Conservation (phyloP, 2,113 vertebrate genomes). For the Propithecus coquereli region DNA sequence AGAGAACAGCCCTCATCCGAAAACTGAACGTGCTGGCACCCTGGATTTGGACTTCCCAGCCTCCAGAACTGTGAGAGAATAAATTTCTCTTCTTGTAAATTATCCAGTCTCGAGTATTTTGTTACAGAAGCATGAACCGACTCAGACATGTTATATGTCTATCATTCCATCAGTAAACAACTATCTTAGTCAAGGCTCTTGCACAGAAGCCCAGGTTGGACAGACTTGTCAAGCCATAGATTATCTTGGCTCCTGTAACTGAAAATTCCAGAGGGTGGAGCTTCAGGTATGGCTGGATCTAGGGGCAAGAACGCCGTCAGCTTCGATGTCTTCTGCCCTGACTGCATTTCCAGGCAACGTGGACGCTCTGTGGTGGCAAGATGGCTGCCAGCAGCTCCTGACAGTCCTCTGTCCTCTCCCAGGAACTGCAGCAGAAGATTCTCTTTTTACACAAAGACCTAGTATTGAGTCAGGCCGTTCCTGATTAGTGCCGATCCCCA, state of each 20-base stretch:
- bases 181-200: neutral
- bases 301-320: neutral
- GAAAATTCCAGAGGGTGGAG: neutral
- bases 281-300: constrained; percentile 13
- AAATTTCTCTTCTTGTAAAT: neutral
- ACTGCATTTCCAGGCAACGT: neutral
- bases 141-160: neutral
- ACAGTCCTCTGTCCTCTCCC: neutral
- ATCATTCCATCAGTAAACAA: neutral
- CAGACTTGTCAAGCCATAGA: neutral
- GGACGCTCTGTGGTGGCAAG: neutral
- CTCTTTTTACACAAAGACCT: neutral
- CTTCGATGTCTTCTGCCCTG: neutral
- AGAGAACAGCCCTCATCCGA: neutral
- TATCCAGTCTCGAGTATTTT: neutral
- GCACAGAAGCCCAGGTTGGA: neutral
- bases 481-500: neutral
- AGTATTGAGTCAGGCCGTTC: neutral
- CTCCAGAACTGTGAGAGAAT: neutral
- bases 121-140: neutral
- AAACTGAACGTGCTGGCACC: neutral
- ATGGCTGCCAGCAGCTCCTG: neutral
- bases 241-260: neutral
- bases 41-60: neutral
- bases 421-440: neutral